These are phyloP conservation scores for Sorex araneus DNA, from an alignment of 2,113 vertebrate genomes.

Conservation along the genomic window DNA sequence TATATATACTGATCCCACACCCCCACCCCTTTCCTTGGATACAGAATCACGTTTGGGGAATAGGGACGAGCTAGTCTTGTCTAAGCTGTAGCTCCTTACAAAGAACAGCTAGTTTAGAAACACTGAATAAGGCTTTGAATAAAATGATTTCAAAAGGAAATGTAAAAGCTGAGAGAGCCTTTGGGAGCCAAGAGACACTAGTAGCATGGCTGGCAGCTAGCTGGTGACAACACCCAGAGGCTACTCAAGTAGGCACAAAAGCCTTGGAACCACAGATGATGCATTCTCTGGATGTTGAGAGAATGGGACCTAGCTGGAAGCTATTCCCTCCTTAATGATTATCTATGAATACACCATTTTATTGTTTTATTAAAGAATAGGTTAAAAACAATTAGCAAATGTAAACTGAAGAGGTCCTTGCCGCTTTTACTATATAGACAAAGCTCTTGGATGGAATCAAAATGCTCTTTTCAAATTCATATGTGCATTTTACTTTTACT, in stretches of 20 bases:
- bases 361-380: constrained; percentile 57
- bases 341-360: constrained; percentile 11
- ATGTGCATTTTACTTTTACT: constrained; percentile 34
- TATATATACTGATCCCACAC: background rate
- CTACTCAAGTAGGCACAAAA: background rate
- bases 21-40: background rate
- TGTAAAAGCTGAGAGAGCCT: background rate
- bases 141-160: constrained; percentile 30
- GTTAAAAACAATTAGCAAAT: constrained; percentile 77
- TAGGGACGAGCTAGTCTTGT: background rate
- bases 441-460: constrained; percentile 49
- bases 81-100: constrained; percentile 23
- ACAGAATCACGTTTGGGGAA: background rate
- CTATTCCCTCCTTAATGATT: constrained; percentile 56
- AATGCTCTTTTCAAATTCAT: constrained; percentile 49
- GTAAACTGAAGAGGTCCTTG: constrained; percentile 44
- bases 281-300: constrained; percentile 15
- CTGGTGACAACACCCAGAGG: constrained; percentile 39
- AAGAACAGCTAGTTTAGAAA: constrained; percentile 32
- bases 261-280: background rate
- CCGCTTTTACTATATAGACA: constrained; percentile 56
- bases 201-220: background rate
- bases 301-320: constrained; percentile 11
- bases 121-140: background rate
- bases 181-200: background rate